Percentiles rank a stretch among this genome's conserved stretches.
phyloP scores from a whole-genome alignment of 2,888 invertebrate species.

The Phortica magna region DNA sequence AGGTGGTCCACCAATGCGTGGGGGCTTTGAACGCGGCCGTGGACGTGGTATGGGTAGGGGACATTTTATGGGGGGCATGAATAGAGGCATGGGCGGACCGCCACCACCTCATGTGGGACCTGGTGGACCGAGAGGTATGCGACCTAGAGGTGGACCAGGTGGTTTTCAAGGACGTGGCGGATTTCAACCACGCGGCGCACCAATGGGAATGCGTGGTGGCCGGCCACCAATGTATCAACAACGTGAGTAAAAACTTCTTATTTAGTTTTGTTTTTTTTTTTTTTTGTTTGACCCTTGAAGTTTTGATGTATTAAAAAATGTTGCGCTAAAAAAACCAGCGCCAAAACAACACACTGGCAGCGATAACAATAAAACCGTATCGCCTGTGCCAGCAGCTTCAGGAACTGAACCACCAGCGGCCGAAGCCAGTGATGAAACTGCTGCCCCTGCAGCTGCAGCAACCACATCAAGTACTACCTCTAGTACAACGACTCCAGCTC shows the following conservation, averaged over 20 bases:
- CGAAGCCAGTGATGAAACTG: conserved; percentile 48
- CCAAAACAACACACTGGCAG: conserved; percentile 76
- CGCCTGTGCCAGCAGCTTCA: conserved; percentile 70
- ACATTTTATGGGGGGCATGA: conserved; percentile 75
- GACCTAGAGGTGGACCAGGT: conserved; percentile 71
- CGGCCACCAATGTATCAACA: conserved; percentile 76
- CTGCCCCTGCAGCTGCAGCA: conserved; percentile 45
- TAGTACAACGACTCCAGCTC: conserved; percentile 46
- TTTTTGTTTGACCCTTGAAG: neutral
- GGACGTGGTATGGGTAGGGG: conserved; percentile 77
- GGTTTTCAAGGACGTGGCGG: conserved; percentile 73
- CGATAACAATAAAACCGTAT: conserved; percentile 76
- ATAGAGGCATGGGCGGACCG: conserved; percentile 73
- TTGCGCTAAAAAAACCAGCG: conserved; percentile 52
- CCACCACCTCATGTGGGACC: conserved; percentile 69
- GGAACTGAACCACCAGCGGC: conserved; percentile 52
- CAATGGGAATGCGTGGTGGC: conserved; percentile 75
- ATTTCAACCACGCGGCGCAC: conserved; percentile 72
- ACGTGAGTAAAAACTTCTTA: conserved; percentile 68
- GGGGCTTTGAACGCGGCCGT: conserved; percentile 76
- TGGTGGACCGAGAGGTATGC: conserved; percentile 72
- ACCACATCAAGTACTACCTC: conserved; percentile 40
- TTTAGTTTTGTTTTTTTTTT: conserved; percentile 16
- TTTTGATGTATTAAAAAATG: conserved; percentile 19
- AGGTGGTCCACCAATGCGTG: conserved; percentile 74